Evolutionary conservation across 2,888 invertebrate genomes (phyloP), one percentile per base, ranked within the genome.

Genomic region (Pteria penguin): DNA sequence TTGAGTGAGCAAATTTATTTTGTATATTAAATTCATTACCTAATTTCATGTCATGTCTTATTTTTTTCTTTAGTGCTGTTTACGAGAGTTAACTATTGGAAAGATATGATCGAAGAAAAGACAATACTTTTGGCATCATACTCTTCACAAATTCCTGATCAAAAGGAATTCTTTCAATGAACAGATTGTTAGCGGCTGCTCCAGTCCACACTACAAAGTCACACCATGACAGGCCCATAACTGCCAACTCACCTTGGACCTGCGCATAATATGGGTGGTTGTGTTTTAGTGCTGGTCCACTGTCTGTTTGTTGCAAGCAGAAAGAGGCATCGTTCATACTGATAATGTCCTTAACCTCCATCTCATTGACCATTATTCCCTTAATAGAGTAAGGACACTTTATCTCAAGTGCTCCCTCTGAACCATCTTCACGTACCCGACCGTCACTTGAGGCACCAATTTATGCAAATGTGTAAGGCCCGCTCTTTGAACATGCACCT

Each of bases 171-270:
- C 82, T 60, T 60, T 76, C 76, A n/a, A n/a, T n/a, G n/a, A n/a
- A n/a, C 2, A 71, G 27, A 8, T 78, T 80, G 32, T 45, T 65
- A 3, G 63, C 24, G 31, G 24, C 18, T 24, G 36, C 55, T 0
- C 2, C 14, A n/a, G 80, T 82, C 70, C 72, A 82, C 1, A 82
- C 69, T 57, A 78, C 78, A 82, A 82, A 82, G 26, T 82, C 78
- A 58, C 80, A 80, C 82, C 80, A 82, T 3, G 72, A 32, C 14
- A 45, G 2, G 2, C 70, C 73, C 60, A 45, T 54, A 0, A 82
- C 8, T 26, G 72, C 80, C 60, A 79, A 57, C 52, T 82, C 79
- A 29, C 82, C 82, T 32, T 79, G 77, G 2, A 82, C 62, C 26
- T 82, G 82, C 22, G 45, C 75, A 32, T 72, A 79, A 36, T 81